A percentile compares a stretch with the other conserved stretches of the same genome.
Conservation (phyloP, 2,113 vertebrate genomes). For the Psilopogon haemacephalus region DNA sequence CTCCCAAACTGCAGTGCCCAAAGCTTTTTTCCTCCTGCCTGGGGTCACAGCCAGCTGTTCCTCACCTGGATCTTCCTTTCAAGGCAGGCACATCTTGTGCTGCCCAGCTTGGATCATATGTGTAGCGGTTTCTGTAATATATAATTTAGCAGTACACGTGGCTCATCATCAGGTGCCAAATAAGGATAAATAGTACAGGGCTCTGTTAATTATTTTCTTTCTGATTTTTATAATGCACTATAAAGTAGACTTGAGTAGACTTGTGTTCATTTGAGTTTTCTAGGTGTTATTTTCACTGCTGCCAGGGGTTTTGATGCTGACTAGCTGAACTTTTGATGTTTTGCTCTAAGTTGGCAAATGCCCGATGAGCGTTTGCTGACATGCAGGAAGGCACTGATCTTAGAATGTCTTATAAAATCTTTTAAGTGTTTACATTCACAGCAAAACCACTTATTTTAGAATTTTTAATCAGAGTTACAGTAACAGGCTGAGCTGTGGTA, state of each 20-base stretch:
- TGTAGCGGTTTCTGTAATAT: background rate
- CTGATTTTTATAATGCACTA: background rate
- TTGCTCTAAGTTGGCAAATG: background rate
- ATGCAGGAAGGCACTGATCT: background rate
- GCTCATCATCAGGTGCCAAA: background rate
- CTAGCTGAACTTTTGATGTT: background rate
- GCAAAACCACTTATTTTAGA: conserved; percentile 11
- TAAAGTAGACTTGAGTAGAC: background rate
- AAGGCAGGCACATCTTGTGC: rapidly evolving
- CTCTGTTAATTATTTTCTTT: background rate
- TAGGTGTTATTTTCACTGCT: background rate
- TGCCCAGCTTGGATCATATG: background rate
- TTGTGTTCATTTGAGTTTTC: background rate
- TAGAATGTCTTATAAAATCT: background rate
- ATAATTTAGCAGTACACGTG: background rate
- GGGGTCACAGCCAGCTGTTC: background rate
- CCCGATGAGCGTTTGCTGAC: background rate
- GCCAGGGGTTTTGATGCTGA: background rate
- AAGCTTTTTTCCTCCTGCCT: background rate
- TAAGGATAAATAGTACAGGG: background rate
- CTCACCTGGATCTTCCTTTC: background rate
- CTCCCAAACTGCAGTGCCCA: background rate
- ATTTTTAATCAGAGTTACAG: conserved; percentile 9
- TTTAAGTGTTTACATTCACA: background rate
- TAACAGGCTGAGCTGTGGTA: background rate